These are phyloP conservation scores for Leptinotarsa texana DNA, from an alignment of 1,140 invertebrate genomes.

Conservation along the genomic window DNA sequence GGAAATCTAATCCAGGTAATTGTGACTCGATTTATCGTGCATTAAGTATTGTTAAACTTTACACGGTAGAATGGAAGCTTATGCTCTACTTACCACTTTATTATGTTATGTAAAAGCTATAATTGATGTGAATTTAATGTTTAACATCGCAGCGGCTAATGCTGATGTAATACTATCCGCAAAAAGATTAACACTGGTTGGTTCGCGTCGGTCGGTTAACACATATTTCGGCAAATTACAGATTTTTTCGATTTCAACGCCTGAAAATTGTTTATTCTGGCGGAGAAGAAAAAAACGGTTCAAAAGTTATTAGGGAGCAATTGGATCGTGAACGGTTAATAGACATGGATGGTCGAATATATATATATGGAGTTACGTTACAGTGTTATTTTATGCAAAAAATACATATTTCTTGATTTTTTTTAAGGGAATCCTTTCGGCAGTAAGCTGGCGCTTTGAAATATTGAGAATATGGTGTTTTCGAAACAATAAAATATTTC, in stretches of 20 bases:
- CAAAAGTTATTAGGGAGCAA: neutral
- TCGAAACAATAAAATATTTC: no score
- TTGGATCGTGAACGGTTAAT: neutral
- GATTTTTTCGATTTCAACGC: neutral
- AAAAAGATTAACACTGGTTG: slow-evolving; percentile 23
- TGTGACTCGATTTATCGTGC: slow-evolving; percentile 5
- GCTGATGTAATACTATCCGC: slow-evolving; percentile 1
- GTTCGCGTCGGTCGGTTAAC: slow-evolving; percentile 26
- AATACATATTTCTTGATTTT: no score
- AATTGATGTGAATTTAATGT: slow-evolving; percentile 52
- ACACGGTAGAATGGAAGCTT: slow-evolving; percentile 46
- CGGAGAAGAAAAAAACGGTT: neutral
- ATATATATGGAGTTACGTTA: no score
- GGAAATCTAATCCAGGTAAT: neutral
- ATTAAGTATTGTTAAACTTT: slow-evolving; percentile 42
- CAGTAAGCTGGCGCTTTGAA: no score
- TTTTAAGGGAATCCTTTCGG: no score
- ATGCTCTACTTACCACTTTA: slow-evolving; percentile 49
- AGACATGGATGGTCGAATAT: neutral
- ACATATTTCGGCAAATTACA: slow-evolving; percentile 18
- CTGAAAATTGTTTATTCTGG: neutral
- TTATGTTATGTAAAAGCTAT: slow-evolving; percentile 50
- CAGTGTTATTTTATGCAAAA: no score
- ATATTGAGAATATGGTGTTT: no score
- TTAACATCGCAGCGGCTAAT: slow-evolving; percentile 42